Evolutionary conservation across 2,888 invertebrate species (phyloP), one percentile per base, ranked within the genome.

Genomic region (Eristalis tenax): DNA sequence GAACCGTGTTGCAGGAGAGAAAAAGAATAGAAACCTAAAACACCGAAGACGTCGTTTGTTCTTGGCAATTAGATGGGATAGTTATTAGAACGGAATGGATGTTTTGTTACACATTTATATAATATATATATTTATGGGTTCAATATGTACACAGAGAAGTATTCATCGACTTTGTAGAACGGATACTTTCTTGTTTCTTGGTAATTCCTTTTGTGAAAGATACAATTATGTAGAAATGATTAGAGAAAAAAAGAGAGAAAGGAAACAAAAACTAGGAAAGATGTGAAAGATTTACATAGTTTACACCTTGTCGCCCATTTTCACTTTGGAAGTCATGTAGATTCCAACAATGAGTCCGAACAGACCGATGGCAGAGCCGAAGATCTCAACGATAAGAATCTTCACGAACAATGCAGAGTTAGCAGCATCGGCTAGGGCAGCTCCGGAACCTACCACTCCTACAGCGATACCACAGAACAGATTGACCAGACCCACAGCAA

Each of bases 261-360:
- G 61, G 6, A n/a, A 40, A 18, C 26, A 23, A 65, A 10, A n/a
- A 65, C 74, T 13, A 15, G 0, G 63, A 43, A 70, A 13, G 11
- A 28, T 11, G 11, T 57, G 28, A 22, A 3, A 28, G 57, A 15
- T 26, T 26, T n/a, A 43, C 18, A 18, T n/a, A 18, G 18, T 56
- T 90, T 92, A 94, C 56, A 91, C 92, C 90, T 95, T 95, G 93
- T 95, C 95, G 91, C 96, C 96, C 96, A 96, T 96, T 93, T 96
- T 96, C 89, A 96, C 95, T 94, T 95, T 96, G 89, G 97, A 96
- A 84, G 96, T 96, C 97, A 98, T 97, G 93, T 97, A 98, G 93
- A 99, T 99, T 89, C 99, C 99, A 89, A 99, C 99, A 93, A 99
- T 99, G 78, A 99, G 95, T 76, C 99, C 99, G 93, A 99, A 99